Percentiles rank a stretch among this genome's conserved stretches.
Evolutionary conservation across 2,888 invertebrate species (phyloP).

Genomic region (Heliconius ethilla): DNA sequence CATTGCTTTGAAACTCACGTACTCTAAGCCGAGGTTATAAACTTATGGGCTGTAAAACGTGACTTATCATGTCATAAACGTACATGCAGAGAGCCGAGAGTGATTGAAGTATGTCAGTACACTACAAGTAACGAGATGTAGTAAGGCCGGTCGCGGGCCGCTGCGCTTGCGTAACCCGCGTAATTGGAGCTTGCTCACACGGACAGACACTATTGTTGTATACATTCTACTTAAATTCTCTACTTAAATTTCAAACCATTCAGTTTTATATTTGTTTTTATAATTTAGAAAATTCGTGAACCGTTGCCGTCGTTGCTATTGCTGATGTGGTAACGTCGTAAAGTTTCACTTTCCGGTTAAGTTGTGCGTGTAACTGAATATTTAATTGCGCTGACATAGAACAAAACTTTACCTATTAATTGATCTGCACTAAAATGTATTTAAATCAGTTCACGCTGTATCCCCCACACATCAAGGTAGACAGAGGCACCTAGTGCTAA

Average conservation of each 20-base stretch:
- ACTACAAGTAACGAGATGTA: constrained; percentile 44
- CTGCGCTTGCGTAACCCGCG: constrained; percentile 54
- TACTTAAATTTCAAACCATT: constrained; percentile 14
- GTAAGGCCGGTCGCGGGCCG: constrained; percentile 46
- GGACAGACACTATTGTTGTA: constrained; percentile 32
- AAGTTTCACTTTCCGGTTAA: constrained; percentile 35
- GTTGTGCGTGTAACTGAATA: constrained; percentile 18
- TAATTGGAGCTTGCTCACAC: constrained; percentile 58
- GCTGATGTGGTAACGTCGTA: constrained; percentile 27
- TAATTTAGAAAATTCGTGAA: constrained; percentile 26
- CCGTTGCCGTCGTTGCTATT: constrained; percentile 13
- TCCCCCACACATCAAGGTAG: too few relatives aligned
- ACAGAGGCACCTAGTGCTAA: too few relatives aligned
- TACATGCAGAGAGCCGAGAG: constrained; percentile 32
- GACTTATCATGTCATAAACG: constrained; percentile 31
- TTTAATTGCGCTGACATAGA: not conserved
- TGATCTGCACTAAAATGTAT: not conserved
- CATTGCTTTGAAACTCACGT: not conserved
- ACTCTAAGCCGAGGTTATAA: not conserved
- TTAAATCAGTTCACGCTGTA: too few relatives aligned
- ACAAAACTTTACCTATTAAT: not conserved
- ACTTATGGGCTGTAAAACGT: constrained; percentile 20
- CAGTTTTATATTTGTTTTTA: constrained; percentile 18
- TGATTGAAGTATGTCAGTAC: constrained; percentile 47
- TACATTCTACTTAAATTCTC: constrained; percentile 4